phyloP scores from a whole-genome alignment of 2,888 invertebrate genomes.

The Protodeltote pygarga region DNA sequence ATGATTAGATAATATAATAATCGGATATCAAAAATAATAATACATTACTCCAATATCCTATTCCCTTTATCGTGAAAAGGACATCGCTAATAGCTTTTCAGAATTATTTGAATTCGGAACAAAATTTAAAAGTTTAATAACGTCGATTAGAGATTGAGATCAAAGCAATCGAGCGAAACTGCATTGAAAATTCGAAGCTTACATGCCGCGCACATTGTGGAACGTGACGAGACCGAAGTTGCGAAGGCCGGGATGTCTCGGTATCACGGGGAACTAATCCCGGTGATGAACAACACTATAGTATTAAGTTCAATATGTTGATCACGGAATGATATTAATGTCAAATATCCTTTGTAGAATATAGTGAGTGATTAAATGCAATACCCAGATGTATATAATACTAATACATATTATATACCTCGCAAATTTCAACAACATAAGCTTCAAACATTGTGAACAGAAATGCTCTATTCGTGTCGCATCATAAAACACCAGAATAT shows the following conservation, averaged over 20 bases:
- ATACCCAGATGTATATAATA: no score
- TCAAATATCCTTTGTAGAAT: slow-evolving; percentile 15
- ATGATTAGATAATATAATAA: no score
- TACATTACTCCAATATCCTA: no score
- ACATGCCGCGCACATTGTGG: slow-evolving; percentile 29
- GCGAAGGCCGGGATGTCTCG: slow-evolving; percentile 24
- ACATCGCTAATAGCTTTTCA: slow-evolving; percentile 7
- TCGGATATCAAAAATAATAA: no score
- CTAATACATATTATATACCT: no score
- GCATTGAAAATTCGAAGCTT: slow-evolving; percentile 42
- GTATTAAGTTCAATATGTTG: no score
- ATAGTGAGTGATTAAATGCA: not conserved
- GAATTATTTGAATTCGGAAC: slow-evolving; percentile 23
- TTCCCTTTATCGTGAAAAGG: no score
- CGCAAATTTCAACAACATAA: no score
- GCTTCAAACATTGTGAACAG: not conserved
- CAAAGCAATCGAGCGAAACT: slow-evolving; percentile 39
- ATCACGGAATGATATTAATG: slow-evolving; percentile 19
- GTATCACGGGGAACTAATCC: slow-evolving; percentile 38
- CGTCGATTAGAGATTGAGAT: slow-evolving; percentile 36
- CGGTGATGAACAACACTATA: slow-evolving; percentile 29
- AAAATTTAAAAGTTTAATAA: slow-evolving; percentile 44
- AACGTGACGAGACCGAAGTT: slow-evolving; percentile 28
- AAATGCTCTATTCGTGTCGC: not conserved
- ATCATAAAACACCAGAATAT: no score